phyloP scores from a whole-genome alignment of 2,797 vertebrate genomes.

The Sus cebifrons region DNA sequence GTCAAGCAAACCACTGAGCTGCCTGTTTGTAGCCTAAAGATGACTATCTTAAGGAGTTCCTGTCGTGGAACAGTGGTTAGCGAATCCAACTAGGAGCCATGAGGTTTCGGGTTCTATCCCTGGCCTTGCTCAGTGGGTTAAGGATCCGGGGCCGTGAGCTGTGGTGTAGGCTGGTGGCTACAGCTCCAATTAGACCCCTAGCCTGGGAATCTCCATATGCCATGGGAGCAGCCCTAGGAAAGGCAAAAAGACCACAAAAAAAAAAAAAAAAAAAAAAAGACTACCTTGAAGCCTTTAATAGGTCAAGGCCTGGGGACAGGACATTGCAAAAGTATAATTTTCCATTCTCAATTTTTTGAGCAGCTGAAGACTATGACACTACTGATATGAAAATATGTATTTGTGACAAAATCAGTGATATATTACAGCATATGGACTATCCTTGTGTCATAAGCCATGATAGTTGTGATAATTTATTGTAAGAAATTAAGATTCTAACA shows the following conservation, averaged over 20 bases:
- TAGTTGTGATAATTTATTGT: not conserved
- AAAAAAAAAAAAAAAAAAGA: no score
- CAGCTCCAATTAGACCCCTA: no score
- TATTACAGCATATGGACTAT: not conserved
- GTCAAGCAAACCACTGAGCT: not conserved
- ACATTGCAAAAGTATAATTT: not conserved
- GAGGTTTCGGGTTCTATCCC: no score
- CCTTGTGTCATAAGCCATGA: not conserved
- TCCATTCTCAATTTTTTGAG: not conserved
- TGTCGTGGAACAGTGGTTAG: no score
- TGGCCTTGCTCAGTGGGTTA: no score
- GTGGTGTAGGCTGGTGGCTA: no score
- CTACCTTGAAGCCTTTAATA: not conserved
- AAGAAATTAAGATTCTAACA: constrained; percentile 54
- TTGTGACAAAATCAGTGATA: not conserved
- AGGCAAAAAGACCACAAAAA: no score
- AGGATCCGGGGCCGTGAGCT: no score
- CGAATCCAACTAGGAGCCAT: no score
- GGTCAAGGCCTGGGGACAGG: not conserved
- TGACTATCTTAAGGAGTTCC: not conserved
- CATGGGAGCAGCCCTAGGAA: no score
- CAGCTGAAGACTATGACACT: not conserved
- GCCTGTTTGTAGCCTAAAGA: not conserved
- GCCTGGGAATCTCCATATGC: no score
- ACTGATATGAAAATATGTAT: not conserved